These are phyloP conservation scores for Cinara cedri DNA, from an alignment of 2,888 invertebrate species.

Conservation along the genomic window DNA sequence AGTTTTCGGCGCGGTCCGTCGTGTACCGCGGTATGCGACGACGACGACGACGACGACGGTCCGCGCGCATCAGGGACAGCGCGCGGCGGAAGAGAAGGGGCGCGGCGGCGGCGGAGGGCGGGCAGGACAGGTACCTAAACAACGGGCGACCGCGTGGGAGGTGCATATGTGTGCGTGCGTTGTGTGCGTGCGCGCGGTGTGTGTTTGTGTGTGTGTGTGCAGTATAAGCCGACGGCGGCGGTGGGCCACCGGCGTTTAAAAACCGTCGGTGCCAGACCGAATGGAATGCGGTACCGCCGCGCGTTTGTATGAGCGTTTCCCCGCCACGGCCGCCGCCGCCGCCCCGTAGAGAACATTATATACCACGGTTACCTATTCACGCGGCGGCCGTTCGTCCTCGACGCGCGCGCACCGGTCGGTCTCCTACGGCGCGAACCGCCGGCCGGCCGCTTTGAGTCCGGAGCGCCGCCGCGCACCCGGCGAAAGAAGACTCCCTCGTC, in stretches of 20 bases:
- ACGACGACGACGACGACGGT: no score
- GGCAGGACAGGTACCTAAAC: slow-evolving; percentile 34
- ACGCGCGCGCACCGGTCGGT: neutral
- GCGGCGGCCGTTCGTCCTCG: neutral
- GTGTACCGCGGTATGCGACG: no score
- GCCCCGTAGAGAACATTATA: slow-evolving; percentile 35
- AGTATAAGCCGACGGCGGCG: slow-evolving; percentile 15
- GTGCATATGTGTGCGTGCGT: slow-evolving; percentile 12
- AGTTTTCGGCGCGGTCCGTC: slow-evolving; percentile 20
- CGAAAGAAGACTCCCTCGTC: neutral
- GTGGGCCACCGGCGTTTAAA: slow-evolving; percentile 56
- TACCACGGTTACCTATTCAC: slow-evolving; percentile 26
- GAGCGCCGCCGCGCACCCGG: neutral
- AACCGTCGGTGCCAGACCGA: slow-evolving; percentile 50
- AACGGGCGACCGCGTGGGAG: slow-evolving; percentile 54
- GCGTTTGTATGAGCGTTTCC: slow-evolving; percentile 13
- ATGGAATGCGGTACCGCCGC: slow-evolving; percentile 41
- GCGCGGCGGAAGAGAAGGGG: neutral
- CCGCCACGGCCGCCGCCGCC: slow-evolving; percentile 29
- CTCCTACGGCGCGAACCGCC: slow-evolving; percentile 21
- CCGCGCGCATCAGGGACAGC: neutral
- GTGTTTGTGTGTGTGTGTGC: neutral
- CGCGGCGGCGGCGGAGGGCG: neutral
- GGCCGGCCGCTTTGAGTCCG: slow-evolving; percentile 29
- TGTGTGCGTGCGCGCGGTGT: no score